phyloP scores from a whole-genome alignment of 2,797 vertebrate genomes.

The Helicolenus hilgendorfi region DNA sequence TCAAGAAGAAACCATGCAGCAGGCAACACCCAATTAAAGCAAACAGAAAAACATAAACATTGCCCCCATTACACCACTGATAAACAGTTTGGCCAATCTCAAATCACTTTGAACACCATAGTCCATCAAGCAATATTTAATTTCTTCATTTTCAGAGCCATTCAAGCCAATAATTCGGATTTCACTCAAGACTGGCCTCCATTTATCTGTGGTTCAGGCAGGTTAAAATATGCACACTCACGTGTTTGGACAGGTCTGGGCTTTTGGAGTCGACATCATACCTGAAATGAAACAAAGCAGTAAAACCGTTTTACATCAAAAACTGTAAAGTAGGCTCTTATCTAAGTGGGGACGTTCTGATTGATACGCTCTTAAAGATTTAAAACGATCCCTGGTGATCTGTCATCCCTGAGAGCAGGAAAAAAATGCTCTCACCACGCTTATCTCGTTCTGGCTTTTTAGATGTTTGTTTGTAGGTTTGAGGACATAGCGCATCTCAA shows the following conservation, averaged over 20 bases:
- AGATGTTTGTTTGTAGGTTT: neutral
- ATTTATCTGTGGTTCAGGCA: conserved; percentile 53
- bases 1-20: conserved; percentile 60
- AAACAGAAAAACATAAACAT: neutral
- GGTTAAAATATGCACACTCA: conserved; percentile 86
- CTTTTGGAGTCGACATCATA: conserved; percentile 98
- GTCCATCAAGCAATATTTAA: neutral
- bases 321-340: neutral
- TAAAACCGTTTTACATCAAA: neutral
- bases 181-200: conserved; percentile 29
- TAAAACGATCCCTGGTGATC: neutral
- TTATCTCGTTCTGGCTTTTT: neutral
- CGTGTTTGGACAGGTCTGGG: conserved; percentile 97
- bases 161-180: conserved; percentile 21
- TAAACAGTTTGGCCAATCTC: conserved; percentile 19
- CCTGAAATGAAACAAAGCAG: conserved; percentile 81
- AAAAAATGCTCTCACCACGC: neutral
- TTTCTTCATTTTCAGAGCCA: neutral
- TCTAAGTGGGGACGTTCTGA: neutral
- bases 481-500: neutral
- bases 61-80: conserved; percentile 48
- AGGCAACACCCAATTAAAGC: conserved; percentile 31
- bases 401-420: neutral
- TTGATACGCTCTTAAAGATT: neutral
- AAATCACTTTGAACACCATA: neutral